These are phyloP conservation scores for Diarsia mendica DNA, from an alignment of 2,888 invertebrate genomes.

Conservation along the genomic window DNA sequence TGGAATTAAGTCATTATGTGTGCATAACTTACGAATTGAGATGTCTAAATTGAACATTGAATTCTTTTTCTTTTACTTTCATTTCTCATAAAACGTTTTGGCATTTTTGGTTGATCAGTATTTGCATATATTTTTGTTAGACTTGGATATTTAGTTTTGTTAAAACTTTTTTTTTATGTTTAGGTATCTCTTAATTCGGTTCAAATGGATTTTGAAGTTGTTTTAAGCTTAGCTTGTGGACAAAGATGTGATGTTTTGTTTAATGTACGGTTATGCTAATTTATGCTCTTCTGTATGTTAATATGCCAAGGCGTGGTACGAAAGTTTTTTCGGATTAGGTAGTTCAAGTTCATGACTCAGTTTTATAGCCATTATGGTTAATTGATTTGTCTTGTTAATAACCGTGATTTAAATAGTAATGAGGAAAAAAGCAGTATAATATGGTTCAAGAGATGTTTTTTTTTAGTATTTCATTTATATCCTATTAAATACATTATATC, in stretches of 20 bases:
- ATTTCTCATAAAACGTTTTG: constrained; percentile 36
- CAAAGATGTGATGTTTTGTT: constrained; percentile 1
- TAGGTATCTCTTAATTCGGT: not conserved
- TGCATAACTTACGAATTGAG: constrained; percentile 42
- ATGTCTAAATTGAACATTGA: constrained; percentile 50
- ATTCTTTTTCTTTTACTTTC: constrained; percentile 57
- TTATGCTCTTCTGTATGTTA: constrained; percentile 28
- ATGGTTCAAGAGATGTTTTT: not conserved
- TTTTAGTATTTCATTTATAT: not conserved
- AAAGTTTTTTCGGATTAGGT: not conserved
- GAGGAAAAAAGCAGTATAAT: not conserved
- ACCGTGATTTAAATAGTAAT: not conserved
- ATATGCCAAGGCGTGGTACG: constrained; percentile 6
- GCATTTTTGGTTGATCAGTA: constrained; percentile 7
- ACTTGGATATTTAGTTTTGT: not conserved
- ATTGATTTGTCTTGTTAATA: not conserved
- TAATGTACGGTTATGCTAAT: constrained; percentile 24
- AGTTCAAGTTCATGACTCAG: not conserved
- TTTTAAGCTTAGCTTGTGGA: constrained; percentile 4
- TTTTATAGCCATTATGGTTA: not conserved
- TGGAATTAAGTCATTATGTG: constrained; percentile 62
- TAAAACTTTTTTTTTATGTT: constrained; percentile 1
- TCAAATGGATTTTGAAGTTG: not conserved
- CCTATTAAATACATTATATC: not conserved
- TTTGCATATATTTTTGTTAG: constrained; percentile 28